Base-by-base conservation (phyloP, 2,113 vertebrate species). In the Syngnathus floridae region DNA sequence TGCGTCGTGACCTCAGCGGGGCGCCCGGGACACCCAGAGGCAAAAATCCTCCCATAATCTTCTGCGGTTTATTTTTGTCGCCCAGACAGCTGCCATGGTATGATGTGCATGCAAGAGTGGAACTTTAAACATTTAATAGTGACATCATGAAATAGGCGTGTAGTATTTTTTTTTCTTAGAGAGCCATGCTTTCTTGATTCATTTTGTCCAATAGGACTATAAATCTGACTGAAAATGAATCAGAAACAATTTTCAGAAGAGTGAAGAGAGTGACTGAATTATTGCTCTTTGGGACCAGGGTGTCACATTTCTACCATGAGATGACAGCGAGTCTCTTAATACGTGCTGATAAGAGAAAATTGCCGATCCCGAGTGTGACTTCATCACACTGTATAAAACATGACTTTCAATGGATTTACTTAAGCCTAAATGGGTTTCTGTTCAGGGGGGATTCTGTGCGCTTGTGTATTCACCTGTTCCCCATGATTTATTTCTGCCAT, bases 401-500 rank as follows among this genome's bases (percentile, higher is more conserved):
- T 75, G 75, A 67, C 61, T 71, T 17, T 38, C 14, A 1, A 31
- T 19, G 54, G 65, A 41, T 67, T 79, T 52, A 74, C 65, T 68
- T 67, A 43, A 56, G 36, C 62, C 64, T 17, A 38, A 48, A 45
- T 11, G 19, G 43, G 31, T 62, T 63, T 66, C 11, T 1, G 64
- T 38, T 38, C 16, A n/a, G 17, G 36, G 36, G 31, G 31, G 55
- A 62, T 60, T 67, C 38, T 35, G 13, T 21, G 40, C 72, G 45
- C 64, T 48, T 79, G 73, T 76, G 73, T 78, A n/a, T 60, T 67
- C 73, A 78, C 71, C 70, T 79, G 67, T 69, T 70, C 36, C 56
- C 73, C 63, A 66, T 81, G 79, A 82, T 82, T 79, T 71, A 79
- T 81, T 67, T 73, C 76, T 77, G 64, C 65, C 76, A 79, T 80